Base-by-base conservation (phyloP, 2,113 vertebrate species). In the Trichomycterus rosablanca region DNA sequence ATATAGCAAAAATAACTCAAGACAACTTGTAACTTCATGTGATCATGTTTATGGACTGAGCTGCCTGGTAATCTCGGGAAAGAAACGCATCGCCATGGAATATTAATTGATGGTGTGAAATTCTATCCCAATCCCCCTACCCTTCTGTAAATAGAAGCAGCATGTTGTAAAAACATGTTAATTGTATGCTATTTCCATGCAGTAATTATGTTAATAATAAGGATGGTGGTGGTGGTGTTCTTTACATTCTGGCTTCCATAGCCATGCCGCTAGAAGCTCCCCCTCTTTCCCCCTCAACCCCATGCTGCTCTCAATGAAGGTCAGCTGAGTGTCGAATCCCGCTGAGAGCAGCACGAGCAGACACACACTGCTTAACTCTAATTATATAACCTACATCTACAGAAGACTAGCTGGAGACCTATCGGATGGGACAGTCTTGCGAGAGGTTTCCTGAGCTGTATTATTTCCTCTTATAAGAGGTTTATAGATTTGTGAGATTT, bases 71-170 rank as follows among this genome's bases (percentile, higher is more conserved):
- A n/a, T n/a, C n/a, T n/a, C n/a, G n/a, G n/a, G n/a, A n/a, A n/a
- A n/a, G n/a, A n/a, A n/a, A n/a, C n/a, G n/a, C n/a, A n/a, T n/a
- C n/a, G n/a, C n/a, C n/a, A n/a, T n/a, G n/a, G n/a, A n/a, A n/a
- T n/a, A n/a, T n/a, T n/a, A n/a, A n/a, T 12, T 64, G 46, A 64
- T 59, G 48, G 7, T 39, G 22, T 42, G 1, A 14, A 40, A 66
- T 34, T 37, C 14, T 32, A 40, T 37, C 16, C 7, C 26, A 44
- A 26, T 14, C 28, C 34, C 15, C 14, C 14, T 15, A 15, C 22
- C 16, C 22, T 18, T 9, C 20, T 10, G 1, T 7, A 19, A 43
- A 4, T 23, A 18, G 15, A 9, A 30, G 18, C 30, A 52, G 50
- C 3, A 16, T 34, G 1, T 50, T n/a, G 14, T 12, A 12, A 34